Percentiles rank a stretch among this genome's conserved stretches.
Evolutionary conservation across 2,888 invertebrate genomes (phyloP).

Genomic region (Amphipoea lucens): DNA sequence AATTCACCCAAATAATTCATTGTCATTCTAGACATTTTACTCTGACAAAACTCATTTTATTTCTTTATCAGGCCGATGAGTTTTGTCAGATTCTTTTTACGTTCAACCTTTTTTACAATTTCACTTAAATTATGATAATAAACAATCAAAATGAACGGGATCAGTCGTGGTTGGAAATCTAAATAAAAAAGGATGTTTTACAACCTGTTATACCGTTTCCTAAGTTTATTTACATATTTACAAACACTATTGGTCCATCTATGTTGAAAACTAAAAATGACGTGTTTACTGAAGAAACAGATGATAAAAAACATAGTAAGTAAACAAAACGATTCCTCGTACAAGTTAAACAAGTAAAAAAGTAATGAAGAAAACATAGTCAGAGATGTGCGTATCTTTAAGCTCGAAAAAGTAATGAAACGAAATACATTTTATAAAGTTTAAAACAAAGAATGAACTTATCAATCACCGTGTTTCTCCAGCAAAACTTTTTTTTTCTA

Average conservation of each 20-base stretch:
- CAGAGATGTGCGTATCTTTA: constrained; percentile 39
- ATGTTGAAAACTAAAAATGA: constrained; percentile 78
- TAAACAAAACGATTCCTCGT: no score
- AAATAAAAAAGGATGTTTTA: constrained; percentile 73
- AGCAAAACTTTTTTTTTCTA: constrained; percentile 50
- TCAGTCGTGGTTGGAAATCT: constrained; percentile 76
- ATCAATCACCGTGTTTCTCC: constrained; percentile 47
- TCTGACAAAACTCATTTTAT: constrained; percentile 14
- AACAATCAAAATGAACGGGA: constrained; percentile 52
- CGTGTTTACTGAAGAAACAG: constrained; percentile 53
- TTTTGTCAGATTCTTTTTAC: neutral
- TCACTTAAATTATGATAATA: neutral
- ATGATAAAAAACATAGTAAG: constrained; percentile 34
- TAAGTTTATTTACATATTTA: constrained; percentile 88
- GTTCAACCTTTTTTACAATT: constrained; percentile 8
- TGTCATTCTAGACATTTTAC: neutral
- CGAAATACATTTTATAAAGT: constrained; percentile 8
- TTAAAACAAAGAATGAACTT: constrained; percentile 18
- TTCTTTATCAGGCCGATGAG: neutral
- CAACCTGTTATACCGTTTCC: constrained; percentile 84
- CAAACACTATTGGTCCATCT: constrained; percentile 89
- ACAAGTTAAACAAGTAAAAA: no score
- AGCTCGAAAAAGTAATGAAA: neutral
- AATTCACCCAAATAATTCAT: neutral
- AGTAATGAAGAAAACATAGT: neutral